Evolutionary conservation across 2,113 vertebrate genomes (phyloP).

Genomic region (Muscicapa adusta): DNA sequence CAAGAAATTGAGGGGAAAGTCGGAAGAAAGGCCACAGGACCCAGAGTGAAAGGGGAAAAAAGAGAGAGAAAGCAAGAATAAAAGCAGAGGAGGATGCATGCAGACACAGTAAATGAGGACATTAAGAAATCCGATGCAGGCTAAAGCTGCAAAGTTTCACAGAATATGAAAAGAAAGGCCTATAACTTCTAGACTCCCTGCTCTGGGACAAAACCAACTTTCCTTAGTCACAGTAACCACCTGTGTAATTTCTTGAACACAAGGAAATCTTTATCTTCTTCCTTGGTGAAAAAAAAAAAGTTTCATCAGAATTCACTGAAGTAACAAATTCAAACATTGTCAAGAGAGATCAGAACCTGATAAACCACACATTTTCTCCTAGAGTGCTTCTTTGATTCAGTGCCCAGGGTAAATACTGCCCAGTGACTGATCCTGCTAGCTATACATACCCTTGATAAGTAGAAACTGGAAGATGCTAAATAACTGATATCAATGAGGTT

Average conservation of each 20-base stretch:
- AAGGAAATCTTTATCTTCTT: background rate
- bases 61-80: background rate
- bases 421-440: background rate
- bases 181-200: background rate
- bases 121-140: background rate
- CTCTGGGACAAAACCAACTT: background rate
- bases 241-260: background rate
- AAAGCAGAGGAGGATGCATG: background rate
- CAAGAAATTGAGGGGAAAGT: background rate
- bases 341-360: background rate
- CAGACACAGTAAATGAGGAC: background rate
- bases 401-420: background rate
- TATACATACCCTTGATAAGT: accelerated
- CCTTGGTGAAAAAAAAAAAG: background rate
- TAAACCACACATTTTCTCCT: background rate
- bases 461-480: background rate
- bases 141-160: background rate
- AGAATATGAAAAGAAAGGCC: background rate
- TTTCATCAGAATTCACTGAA: background rate
- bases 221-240: background rate
- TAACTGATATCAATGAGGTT: background rate
- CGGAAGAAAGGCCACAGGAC: background rate
- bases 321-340: background rate
- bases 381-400: background rate
- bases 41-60: background rate